A percentile compares a stretch with the other conserved stretches of the same genome.
Conservation (phyloP, 1,140 invertebrate genomes). For the Anastrepha ludens region DNA sequence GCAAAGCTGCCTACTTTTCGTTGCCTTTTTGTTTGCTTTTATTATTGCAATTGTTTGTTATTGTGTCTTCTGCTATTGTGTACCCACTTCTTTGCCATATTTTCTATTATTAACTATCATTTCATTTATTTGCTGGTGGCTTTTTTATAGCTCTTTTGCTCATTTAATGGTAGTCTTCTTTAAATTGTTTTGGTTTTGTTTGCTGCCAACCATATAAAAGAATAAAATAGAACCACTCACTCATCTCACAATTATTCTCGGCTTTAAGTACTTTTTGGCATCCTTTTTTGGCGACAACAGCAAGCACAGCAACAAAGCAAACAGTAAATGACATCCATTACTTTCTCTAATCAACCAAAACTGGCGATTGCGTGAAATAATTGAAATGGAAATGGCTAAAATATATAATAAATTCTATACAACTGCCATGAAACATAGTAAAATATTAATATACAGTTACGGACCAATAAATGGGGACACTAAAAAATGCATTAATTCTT, state of each 20-base stretch:
- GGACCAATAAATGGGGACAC: no score
- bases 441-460: no score
- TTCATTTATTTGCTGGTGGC: neutral
- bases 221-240: neutral
- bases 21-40: neutral
- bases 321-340: conserved; percentile 5
- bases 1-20: conserved; percentile 11
- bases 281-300: conserved; percentile 5
- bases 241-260: conserved; percentile 9
- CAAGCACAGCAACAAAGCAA: neutral
- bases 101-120: neutral
- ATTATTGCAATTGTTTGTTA: neutral
- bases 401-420: neutral
- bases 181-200: neutral
- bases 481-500: no score
- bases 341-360: conserved; percentile 33
- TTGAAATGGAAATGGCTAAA: conserved; percentile 7
- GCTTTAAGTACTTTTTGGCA: neutral
- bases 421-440: neutral
- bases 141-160: neutral
- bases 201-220: neutral
- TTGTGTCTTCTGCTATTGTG: neutral
- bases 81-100: neutral
- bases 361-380: conserved; percentile 26
- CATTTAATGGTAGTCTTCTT: neutral